Evolutionary conservation across 2,888 invertebrate genomes (phyloP).

Genomic region (Boloria euphrosyne): DNA sequence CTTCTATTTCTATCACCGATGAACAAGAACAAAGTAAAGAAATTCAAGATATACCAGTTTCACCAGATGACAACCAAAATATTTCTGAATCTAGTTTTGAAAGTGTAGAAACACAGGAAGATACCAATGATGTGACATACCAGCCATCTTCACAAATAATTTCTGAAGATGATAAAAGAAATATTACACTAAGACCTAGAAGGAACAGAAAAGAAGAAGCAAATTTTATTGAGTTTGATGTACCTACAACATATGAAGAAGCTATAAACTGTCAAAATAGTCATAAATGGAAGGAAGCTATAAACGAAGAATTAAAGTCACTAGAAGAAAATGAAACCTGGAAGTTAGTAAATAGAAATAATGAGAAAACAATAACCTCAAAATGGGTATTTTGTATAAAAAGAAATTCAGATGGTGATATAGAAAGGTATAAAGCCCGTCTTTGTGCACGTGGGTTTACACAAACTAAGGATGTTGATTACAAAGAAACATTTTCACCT

Average conservation of each 20-base stretch:
- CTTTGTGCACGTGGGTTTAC: background rate
- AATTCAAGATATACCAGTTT: too few relatives aligned
- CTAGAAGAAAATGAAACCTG: constrained; percentile 12
- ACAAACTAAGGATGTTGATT: constrained; percentile 8
- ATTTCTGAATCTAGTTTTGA: too few relatives aligned
- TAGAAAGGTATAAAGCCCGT: background rate
- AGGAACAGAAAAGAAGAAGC: background rate
- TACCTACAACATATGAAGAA: constrained; percentile 18
- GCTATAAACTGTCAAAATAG: constrained; percentile 7
- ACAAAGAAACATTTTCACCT: constrained; percentile 8
- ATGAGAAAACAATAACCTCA: constrained; percentile 1
- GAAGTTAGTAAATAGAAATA: background rate
- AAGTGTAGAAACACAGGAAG: too few relatives aligned
- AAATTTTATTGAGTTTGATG: background rate
- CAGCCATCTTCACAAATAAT: too few relatives aligned
- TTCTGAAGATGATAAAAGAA: background rate
- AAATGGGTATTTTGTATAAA: constrained; percentile 12
- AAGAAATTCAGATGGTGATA: background rate
- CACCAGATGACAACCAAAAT: too few relatives aligned
- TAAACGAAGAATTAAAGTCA: constrained; percentile 18
- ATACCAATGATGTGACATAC: too few relatives aligned
- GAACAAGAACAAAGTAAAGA: too few relatives aligned
- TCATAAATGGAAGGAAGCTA: constrained; percentile 18
- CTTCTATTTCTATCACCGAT: too few relatives aligned
- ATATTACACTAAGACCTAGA: constrained; percentile 1